These are phyloP conservation scores for Rutpela maculata DNA, from an alignment of 2,888 invertebrate genomes.

Conservation along the genomic window DNA sequence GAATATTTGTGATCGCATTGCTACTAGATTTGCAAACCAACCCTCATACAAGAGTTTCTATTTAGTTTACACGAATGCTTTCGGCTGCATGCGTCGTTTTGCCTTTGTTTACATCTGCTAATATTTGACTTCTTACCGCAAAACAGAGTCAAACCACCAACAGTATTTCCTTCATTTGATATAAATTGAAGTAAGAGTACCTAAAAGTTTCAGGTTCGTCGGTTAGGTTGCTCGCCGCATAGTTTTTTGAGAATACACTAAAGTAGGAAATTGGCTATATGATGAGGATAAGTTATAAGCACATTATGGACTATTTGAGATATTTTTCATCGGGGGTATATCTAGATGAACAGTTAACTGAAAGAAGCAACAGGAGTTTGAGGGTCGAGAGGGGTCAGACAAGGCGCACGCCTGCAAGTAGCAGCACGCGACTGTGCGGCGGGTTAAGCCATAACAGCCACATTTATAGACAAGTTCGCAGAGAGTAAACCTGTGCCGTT, in stretches of 20 bases:
- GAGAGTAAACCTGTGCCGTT: constrained; percentile 63
- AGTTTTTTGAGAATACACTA: neutral
- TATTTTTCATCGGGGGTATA: constrained; percentile 68
- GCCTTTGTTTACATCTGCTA: constrained; percentile 69
- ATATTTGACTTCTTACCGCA: constrained; percentile 72
- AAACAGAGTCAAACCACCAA: constrained; percentile 63
- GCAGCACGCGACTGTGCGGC: constrained; percentile 72
- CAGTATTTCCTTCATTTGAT: constrained; percentile 62
- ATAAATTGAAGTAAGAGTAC: constrained; percentile 46
- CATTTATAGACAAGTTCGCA: constrained; percentile 69
- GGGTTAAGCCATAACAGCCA: constrained; percentile 70
- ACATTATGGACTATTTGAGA: constrained; percentile 60
- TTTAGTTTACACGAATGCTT: constrained; percentile 70
- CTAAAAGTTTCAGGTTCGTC: constrained; percentile 33
- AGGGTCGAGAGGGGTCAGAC: constrained; percentile 74
- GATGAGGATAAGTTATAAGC: constrained; percentile 53
- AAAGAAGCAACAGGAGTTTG: constrained; percentile 73
- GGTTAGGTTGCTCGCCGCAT: too few relatives aligned
- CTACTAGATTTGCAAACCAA: constrained; percentile 45
- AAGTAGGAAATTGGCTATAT: constrained; percentile 46
- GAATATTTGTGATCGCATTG: constrained; percentile 53
- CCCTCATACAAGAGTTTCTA: constrained; percentile 68
- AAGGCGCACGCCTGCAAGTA: constrained; percentile 74
- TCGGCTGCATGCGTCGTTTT: constrained; percentile 71
- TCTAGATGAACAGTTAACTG: constrained; percentile 71